Percentiles rank a stretch among this genome's conserved stretches.
Conservation (phyloP, 1,140 invertebrate species). For the Nephila pilipes region DNA sequence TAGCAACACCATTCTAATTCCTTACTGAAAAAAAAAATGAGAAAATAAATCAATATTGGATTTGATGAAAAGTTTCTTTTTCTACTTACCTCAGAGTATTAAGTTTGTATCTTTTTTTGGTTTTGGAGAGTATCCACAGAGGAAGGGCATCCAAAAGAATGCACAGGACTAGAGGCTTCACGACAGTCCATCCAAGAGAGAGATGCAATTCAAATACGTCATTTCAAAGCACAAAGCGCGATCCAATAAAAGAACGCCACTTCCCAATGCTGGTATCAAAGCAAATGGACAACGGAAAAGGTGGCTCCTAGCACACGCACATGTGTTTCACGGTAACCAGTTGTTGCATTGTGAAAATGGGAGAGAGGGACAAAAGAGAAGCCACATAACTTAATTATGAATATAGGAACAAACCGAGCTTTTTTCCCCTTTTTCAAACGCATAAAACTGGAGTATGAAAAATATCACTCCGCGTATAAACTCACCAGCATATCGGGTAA, state of each 20-base stretch:
- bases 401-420: background rate
- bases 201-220: background rate
- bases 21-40: too few relatives aligned
- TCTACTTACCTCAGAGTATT: too few relatives aligned
- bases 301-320: constrained; percentile 40
- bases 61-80: too few relatives aligned
- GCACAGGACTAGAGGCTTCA: background rate
- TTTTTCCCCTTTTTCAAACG: background rate
- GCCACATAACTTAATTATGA: constrained; percentile 30
- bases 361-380: background rate
- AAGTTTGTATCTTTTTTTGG: too few relatives aligned
- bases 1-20: too few relatives aligned
- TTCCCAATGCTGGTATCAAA: constrained; percentile 1
- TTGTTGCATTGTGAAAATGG: constrained; percentile 41
- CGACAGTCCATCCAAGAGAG: background rate
- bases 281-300: constrained; percentile 35
- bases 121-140: too few relatives aligned
- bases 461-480: background rate
- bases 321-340: constrained; percentile 44
- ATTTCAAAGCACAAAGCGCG: background rate
- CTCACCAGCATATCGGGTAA: background rate
- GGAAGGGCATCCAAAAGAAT: too few relatives aligned
- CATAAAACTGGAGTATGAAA: background rate
- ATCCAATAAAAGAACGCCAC: constrained; percentile 25
- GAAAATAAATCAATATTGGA: too few relatives aligned